Evolutionary conservation across 2,888 invertebrate species (phyloP), one percentile per base, ranked within the genome.

Genomic region (Caenorhabditis sp.): DNA sequence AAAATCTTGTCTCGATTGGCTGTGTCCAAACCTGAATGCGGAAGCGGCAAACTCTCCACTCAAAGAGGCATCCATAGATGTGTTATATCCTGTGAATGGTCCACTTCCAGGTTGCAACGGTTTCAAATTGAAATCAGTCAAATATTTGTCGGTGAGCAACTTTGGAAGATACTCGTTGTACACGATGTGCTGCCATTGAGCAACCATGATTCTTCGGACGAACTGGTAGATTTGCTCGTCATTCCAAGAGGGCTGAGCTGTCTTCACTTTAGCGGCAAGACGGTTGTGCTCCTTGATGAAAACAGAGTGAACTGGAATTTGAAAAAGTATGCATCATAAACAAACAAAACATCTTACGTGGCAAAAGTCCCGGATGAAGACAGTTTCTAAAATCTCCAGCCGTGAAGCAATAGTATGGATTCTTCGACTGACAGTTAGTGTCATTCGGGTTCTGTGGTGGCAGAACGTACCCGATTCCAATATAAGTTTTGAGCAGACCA

Each of bases 21-120:
- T 71, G 46, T 80, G 80, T 79, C 95, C 95, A 87, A 95, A 95
- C 79, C 95, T 92, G 91, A 94, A 95, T 0, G 95, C 94, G 0
- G 95, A 95, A 0, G 94, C 91, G 0, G 94, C 94, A 87, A 95
- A 95, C 89, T 95, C 95, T 1, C 20, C 75, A 15, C 63, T 70
- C 32, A 76, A 46, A 1, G 70, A 46, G 5, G 75, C 56, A 35
- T 58, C 52, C 58, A 48, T 61, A 1, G 37, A n/a, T 0, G 61
- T 20, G 22, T 24, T 30, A 48, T 71, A 61, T 26, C 55, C 62
- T 0, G 2, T 46, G 59, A 65, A 61, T 2, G 24, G 6, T n/a
- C 46, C 46, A 1, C 24, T 13, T 46, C 46, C 46, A 56, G 9
- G 52, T n/a, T 37, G 56, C 59, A 24, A 2, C 17, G 62, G 68